These are phyloP conservation scores for Parnassius glacialis DNA, from an alignment of 2,888 invertebrate species.

Conservation along the genomic window DNA sequence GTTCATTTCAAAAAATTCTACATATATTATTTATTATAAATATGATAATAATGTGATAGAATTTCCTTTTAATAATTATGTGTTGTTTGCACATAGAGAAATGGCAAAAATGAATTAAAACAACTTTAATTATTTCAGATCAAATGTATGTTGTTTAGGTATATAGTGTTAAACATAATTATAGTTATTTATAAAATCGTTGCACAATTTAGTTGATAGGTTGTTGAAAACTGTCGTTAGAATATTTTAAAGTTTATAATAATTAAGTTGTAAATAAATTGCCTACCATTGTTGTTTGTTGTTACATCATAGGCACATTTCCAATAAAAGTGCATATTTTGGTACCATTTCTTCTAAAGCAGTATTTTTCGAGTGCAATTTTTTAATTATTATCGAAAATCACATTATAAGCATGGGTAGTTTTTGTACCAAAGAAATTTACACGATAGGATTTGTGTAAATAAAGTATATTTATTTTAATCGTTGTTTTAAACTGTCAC, in stretches of 20 bases:
- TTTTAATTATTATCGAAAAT: slow-evolving; percentile 40
- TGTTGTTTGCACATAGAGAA: no score
- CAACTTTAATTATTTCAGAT: not conserved
- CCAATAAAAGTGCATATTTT: slow-evolving; percentile 2
- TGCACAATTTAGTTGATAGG: slow-evolving; percentile 37
- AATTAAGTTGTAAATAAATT: slow-evolving; percentile 47
- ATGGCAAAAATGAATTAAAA: no score
- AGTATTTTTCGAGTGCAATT: slow-evolving; percentile 76
- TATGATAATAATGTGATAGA: no score
- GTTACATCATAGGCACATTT: slow-evolving; percentile 32
- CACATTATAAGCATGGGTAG: slow-evolving; percentile 56
- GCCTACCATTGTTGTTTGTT: slow-evolving; percentile 34
- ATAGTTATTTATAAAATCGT: slow-evolving; percentile 27
- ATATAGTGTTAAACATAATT: slow-evolving; percentile 3
- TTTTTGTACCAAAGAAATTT: slow-evolving; percentile 75
- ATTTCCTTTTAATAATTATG: no score
- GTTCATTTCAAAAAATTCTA: no score
- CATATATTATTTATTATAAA: no score
- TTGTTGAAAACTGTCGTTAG: slow-evolving; percentile 37
- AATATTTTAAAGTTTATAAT: slow-evolving; percentile 40
- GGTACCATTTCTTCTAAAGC: slow-evolving; percentile 38
- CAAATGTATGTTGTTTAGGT: not conserved
- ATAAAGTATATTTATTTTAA: slow-evolving; percentile 63
- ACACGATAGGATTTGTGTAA: slow-evolving; percentile 65
- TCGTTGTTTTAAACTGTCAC: slow-evolving; percentile 33